These are phyloP conservation scores for Halichoerus grypus DNA, from an alignment of 2,113 vertebrate genomes.

Conservation along the genomic window DNA sequence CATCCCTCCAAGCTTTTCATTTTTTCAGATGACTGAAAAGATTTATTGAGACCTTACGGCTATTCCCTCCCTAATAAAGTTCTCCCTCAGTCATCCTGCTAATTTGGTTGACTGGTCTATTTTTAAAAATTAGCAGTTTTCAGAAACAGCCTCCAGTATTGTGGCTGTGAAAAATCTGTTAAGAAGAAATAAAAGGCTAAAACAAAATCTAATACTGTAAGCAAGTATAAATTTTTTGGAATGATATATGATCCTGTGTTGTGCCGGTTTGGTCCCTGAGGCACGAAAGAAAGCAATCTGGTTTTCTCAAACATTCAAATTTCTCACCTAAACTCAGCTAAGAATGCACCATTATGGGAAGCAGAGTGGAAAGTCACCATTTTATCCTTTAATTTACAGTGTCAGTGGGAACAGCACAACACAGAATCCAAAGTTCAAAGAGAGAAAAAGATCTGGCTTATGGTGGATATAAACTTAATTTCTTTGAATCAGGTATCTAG, in stretches of 20 bases:
- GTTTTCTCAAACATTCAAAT: slow-evolving; percentile 72
- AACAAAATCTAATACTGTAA: slow-evolving; percentile 81
- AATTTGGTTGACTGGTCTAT: slow-evolving; percentile 83
- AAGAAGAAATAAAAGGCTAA: slow-evolving; percentile 76
- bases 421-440: slow-evolving; percentile 74
- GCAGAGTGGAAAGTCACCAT: slow-evolving; percentile 68
- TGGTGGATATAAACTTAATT: slow-evolving; percentile 75
- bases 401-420: slow-evolving; percentile 65
- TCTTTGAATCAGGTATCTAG: slow-evolving; percentile 64
- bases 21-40: slow-evolving; percentile 77
- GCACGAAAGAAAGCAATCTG: slow-evolving; percentile 73
- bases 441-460: slow-evolving; percentile 59
- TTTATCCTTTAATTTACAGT: slow-evolving; percentile 80
- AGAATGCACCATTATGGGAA: slow-evolving; percentile 73
- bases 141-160: slow-evolving; percentile 82
- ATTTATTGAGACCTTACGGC: slow-evolving; percentile 73
- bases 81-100: slow-evolving; percentile 78
- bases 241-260: slow-evolving; percentile 50
- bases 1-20: slow-evolving; percentile 59
- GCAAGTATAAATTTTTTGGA: slow-evolving; percentile 78
- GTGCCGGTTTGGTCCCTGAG: slow-evolving; percentile 53
- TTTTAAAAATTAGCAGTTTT: slow-evolving; percentile 80
- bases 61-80: slow-evolving; percentile 74
- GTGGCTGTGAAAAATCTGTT: slow-evolving; percentile 81
- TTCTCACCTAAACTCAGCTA: slow-evolving; percentile 74